Base-by-base conservation (phyloP, 2,113 vertebrate genomes). In the Menidia beryllina region DNA sequence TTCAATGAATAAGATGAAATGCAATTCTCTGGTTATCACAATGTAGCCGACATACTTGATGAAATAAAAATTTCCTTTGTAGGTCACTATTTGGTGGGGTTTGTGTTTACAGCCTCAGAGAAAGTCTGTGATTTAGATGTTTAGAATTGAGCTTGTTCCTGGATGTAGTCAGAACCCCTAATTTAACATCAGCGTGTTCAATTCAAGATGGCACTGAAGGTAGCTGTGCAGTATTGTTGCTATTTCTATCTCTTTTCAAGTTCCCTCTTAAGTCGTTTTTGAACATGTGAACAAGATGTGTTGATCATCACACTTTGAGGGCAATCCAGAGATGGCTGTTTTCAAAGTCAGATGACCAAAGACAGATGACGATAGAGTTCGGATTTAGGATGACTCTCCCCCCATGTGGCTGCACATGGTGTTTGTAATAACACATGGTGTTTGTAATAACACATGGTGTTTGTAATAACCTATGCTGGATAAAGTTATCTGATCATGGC, bases 1-100 rank as follows among this genome's bases (percentile, higher is more conserved):
- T 64, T 36, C 57, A 6, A 19, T 77, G 20, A 58, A 60, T 0
- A 38, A 64, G 81, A 72, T 70, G 69, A 71, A 52, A 20, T 4
- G 64, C 72, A 69, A 9, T 74, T 77, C 59, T 57, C 30, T 66
- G 71, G 54, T 82, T 66, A 65, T 65, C 58, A 61, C 21, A n/a
- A 5, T 57, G 61, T 39, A 57, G 68, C 69, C 59, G 62, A 52
- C 76, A 71, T 49, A 56, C 71, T 15, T 62, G 59, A 75, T 72
- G 38, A 78, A 64, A n/a, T 14, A 54, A 72, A 25, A 14, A 45
- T 11, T 55, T 26, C 10, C 11, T 34, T 55, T 34, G 27, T 55
- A 19, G 17, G n/a, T 55, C 58, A 79, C 26, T 65, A 19, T 72
- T 69, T 72, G 51, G 60, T 66, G 47, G 5, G 39, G 63, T 48